Base-by-base conservation (phyloP, 1,140 invertebrate species). In the Drosophila pseudoananassae region DNA sequence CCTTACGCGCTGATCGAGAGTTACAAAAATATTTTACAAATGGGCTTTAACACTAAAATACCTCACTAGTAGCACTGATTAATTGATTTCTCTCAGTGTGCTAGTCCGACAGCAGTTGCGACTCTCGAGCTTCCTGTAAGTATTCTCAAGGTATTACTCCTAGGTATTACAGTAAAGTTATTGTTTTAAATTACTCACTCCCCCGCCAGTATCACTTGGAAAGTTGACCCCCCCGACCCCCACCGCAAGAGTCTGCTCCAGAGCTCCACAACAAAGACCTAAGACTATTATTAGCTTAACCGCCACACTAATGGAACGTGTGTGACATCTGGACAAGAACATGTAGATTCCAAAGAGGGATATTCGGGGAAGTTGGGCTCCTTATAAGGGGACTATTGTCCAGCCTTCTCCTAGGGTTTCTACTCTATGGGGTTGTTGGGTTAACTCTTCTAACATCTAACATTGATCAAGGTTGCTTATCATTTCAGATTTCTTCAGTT, bases 1-100 rank as follows among this genome's bases (percentile, higher is more conserved):
- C 49, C 4, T 31, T 31, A 17, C 4, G 25, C 17, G 25, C 17
- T 27, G 8, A 56, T 29, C 17, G 23, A 12, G 27, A 36, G 33
- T 15, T 57, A 58, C 54, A 69, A 69, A 69, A 69, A 40, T 69
- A 69, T 12, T 68, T 69, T 49, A 55, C 50, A 71, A 46, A 54
- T 38, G 51, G 20, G 20, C 20, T 20, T 20, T 20, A 20, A 20
- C 20, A 20, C 20, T 20, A 20, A 20, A 1, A 20, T 20, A 3
- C 20, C 20, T 20, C 20, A 20, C 20, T 17, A 15, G 9, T 23
- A 17, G 45, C 23, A 17, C 15, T 43, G 17, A 36, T 14, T 46
- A 20, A n/a, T 31, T 46, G 15, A 29, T 6, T 27, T 53, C 36
- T 3, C 3, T 10, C 9, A 20, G 9, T 31, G 8, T 33, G 31